Conservation (phyloP, 2,113 vertebrate genomes). For the Tragelaphus imberbis region DNA sequence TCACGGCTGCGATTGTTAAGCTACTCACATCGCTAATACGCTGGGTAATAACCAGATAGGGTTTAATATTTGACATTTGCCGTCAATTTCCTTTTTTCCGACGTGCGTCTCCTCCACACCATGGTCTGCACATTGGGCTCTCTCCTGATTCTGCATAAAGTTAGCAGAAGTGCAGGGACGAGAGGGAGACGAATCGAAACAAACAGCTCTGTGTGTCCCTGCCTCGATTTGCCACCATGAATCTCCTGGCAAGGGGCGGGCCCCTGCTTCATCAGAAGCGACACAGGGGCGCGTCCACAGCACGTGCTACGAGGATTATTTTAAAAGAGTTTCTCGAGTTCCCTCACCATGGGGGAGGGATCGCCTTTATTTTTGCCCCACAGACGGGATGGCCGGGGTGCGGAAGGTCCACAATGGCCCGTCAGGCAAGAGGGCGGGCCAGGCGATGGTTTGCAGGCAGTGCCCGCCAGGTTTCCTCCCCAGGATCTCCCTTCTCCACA, state of each 20-base stretch:
- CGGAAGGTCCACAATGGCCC: not conserved
- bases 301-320: not conserved
- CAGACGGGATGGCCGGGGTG: rapidly evolving
- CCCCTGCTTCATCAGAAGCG: rapidly evolving
- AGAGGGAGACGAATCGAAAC: not conserved
- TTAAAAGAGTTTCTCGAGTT: not conserved
- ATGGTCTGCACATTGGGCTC: constrained; percentile 74
- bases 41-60: constrained; percentile 87
- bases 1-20: constrained; percentile 87
- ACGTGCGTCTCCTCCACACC: constrained; percentile 72
- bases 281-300: rapidly evolving
- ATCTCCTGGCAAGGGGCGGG: rapidly evolving
- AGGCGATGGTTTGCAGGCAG: rapidly evolving
- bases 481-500: not conserved
- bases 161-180: constrained; percentile 59
- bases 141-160: constrained; percentile 66
- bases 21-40: constrained; percentile 84
- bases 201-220: not conserved
- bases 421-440: too few species aligned
- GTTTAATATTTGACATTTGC: constrained; percentile 86
- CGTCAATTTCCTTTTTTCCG: constrained; percentile 82
- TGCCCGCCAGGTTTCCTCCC: rapidly evolving
- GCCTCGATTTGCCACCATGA: not conserved
- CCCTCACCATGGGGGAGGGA: not conserved
- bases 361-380: not conserved